Conservation (phyloP, 1,140 invertebrate species). For the Aphelinus certus region DNA sequence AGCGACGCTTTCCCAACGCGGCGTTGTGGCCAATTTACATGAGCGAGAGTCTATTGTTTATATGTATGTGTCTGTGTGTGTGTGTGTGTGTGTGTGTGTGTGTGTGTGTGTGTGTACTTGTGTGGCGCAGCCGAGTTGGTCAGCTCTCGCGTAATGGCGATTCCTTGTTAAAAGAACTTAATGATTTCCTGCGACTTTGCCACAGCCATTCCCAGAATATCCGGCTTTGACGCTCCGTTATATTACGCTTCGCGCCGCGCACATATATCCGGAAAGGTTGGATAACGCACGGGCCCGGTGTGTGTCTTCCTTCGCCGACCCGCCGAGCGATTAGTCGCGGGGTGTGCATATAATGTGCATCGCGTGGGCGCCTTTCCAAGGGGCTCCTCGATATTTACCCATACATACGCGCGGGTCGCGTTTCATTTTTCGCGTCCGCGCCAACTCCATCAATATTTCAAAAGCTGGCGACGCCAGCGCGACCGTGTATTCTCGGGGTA, state of each 20-base stretch:
- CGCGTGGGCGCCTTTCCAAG: no score
- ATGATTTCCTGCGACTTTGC: constrained; percentile 48
- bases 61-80: constrained; percentile 17
- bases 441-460: no score
- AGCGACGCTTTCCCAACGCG: neutral
- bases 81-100: constrained; percentile 22
- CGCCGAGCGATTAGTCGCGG: no score
- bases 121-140: neutral
- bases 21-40: constrained; percentile 26
- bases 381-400: no score
- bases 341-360: no score
- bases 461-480: no score
- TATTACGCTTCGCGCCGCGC: neutral
- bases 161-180: constrained; percentile 55
- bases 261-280: neutral
- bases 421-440: no score
- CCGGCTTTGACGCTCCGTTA: constrained; percentile 24
- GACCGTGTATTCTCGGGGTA: neutral
- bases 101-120: constrained; percentile 3
- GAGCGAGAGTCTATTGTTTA: constrained; percentile 21
- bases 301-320: no score
- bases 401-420: no score
- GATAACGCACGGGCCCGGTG: neutral
- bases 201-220: constrained; percentile 15
- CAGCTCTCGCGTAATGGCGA: constrained; percentile 45